These are phyloP conservation scores for Diuraphis noxia DNA, from an alignment of 1,140 invertebrate genomes.

Conservation along the genomic window DNA sequence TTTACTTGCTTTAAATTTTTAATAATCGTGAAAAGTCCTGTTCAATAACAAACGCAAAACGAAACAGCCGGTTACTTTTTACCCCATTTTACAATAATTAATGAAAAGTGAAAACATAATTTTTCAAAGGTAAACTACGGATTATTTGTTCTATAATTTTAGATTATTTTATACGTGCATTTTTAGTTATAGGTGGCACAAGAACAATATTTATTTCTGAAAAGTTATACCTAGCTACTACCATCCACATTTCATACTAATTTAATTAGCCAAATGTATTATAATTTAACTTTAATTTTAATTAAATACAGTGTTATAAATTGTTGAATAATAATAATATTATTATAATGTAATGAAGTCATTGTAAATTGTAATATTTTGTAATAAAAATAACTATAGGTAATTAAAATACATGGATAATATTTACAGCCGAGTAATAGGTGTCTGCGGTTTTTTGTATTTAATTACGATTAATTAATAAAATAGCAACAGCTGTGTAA, in stretches of 20 bases:
- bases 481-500: neutral
- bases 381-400: neutral
- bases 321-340: neutral
- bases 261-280: neutral
- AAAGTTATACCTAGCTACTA: neutral
- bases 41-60: slow-evolving; percentile 7
- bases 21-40: neutral
- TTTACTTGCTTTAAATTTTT: neutral
- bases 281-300: neutral
- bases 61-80: neutral
- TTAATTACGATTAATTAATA: neutral
- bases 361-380: neutral
- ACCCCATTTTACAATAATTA: neutral
- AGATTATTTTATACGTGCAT: neutral
- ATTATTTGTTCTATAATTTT: neutral
- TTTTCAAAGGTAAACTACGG: neutral
- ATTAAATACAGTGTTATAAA: neutral
- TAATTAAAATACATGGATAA: neutral
- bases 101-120: neutral
- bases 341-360: neutral
- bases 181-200: neutral
- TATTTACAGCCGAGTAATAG: neutral
- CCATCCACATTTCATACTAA: neutral
- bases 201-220: neutral
- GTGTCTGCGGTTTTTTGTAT: neutral